Evolutionary conservation across 2,888 invertebrate species (phyloP).

Genomic region (Caenorhabditis afra): DNA sequence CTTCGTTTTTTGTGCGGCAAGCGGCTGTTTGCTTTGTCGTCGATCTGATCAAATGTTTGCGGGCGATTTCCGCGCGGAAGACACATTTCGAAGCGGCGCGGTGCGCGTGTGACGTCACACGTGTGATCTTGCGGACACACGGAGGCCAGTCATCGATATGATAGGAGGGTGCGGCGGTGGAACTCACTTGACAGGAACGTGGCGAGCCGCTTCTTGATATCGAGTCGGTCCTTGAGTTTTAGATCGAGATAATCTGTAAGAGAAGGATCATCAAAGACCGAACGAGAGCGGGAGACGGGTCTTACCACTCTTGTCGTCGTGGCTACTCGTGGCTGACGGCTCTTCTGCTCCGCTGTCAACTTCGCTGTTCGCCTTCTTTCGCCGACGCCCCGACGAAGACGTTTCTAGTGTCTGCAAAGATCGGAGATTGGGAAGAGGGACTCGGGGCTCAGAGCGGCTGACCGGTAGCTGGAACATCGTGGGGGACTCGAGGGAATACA

Average conservation of each 20-base stretch:
- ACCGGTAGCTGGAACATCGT: conserved; percentile 37
- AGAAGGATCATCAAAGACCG: too few relatives aligned
- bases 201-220: conserved; percentile 57
- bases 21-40: conserved; percentile 47
- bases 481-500: conserved; percentile 10
- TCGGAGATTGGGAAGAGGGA: neutral
- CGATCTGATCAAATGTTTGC: conserved; percentile 62
- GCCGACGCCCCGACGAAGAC: conserved; percentile 54
- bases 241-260: conserved; percentile 35
- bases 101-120: conserved; percentile 56
- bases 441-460: neutral
- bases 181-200: conserved; percentile 61
- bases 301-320: conserved; percentile 62
- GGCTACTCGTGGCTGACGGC: conserved; percentile 54
- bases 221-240: conserved; percentile 19
- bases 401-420: conserved; percentile 55
- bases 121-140: conserved; percentile 28
- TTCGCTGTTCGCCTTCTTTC: conserved; percentile 61
- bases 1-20: conserved; percentile 41
- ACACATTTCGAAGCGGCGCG: conserved; percentile 47
- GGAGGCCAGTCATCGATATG: conserved; percentile 43
- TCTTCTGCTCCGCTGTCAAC: conserved; percentile 60
- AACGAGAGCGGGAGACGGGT: neutral
- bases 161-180: neutral
- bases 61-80: conserved; percentile 61